phyloP scores from a whole-genome alignment of 2,888 invertebrate genomes.

The Andrena trimmerana region DNA sequence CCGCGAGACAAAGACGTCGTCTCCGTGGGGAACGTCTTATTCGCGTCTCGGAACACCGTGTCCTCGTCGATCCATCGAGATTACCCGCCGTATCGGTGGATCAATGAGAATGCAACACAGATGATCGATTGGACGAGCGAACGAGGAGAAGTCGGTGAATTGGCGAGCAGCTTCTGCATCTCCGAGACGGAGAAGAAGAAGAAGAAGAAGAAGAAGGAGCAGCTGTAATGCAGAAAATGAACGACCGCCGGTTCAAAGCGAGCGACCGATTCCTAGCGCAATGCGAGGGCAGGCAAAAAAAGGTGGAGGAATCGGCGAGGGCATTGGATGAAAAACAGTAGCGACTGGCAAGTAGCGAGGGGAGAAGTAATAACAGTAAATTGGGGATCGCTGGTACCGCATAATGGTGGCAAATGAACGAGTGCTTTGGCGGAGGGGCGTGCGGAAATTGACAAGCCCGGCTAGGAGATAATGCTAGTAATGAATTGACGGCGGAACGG shows the following conservation, averaged over 20 bases:
- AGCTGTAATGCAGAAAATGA: neutral
- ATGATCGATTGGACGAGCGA: conserved; percentile 1
- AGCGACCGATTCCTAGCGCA: conserved; percentile 9
- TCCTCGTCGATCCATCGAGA: neutral
- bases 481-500: conserved; percentile 25
- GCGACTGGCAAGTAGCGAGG: neutral
- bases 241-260: neutral
- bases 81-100: neutral
- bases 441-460: conserved; percentile 35
- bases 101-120: neutral
- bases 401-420: conserved; percentile 51
- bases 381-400: conserved; percentile 21
- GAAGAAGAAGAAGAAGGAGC: neutral
- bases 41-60: neutral
- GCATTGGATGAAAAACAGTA: conserved; percentile 32
- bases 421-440: conserved; percentile 11
- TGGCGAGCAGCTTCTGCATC: neutral
- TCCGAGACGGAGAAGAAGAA: too few relatives aligned
- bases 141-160: neutral
- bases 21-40: conserved; percentile 17
- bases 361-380: conserved; percentile 34
- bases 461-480: conserved; percentile 44
- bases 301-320: neutral
- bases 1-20: conserved; percentile 8
- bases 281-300: neutral